A percentile compares a stretch with the other conserved stretches of the same genome.
phyloP scores from a whole-genome alignment of 2,888 invertebrate genomes.

The Amphipyra tragopoginis region DNA sequence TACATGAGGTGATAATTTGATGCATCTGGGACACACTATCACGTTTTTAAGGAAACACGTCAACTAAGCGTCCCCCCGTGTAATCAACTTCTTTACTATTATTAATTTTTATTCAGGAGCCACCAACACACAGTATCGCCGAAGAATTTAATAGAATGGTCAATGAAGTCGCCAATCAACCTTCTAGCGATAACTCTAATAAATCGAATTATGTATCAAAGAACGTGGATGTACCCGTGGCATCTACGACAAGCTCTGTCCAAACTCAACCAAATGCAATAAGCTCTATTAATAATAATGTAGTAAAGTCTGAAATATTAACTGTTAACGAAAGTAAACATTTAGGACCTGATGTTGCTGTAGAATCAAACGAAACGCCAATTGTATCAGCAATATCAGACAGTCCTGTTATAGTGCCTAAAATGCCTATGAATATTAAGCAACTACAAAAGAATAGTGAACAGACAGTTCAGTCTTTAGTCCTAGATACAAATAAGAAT shows the following conservation, averaged over 20 bases:
- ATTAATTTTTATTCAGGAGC: conserved; percentile 66
- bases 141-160: conserved; percentile 88
- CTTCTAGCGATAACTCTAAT: conserved; percentile 73
- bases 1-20: no score
- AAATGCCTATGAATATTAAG: conserved; percentile 84
- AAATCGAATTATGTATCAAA: conserved; percentile 76
- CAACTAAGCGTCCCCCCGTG: background rate
- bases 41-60: background rate
- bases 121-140: conserved; percentile 78
- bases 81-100: conserved; percentile 7
- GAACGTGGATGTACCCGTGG: conserved; percentile 71
- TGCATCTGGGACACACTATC: no score
- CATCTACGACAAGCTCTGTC: conserved; percentile 71
- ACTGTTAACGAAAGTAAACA: conserved; percentile 82
- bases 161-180: conserved; percentile 82
- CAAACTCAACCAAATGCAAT: conserved; percentile 83
- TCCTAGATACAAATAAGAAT: conserved; percentile 81
- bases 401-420: conserved; percentile 91
- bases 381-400: conserved; percentile 93
- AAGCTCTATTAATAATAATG: conserved; percentile 83
- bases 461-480: conserved; percentile 72
- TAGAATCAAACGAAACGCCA: conserved; percentile 87
- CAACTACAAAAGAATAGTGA: conserved; percentile 82
- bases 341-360: conserved; percentile 79
- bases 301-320: conserved; percentile 85